phyloP scores from a whole-genome alignment of 1,140 invertebrate species.

The Oncopeltus fasciatus region DNA sequence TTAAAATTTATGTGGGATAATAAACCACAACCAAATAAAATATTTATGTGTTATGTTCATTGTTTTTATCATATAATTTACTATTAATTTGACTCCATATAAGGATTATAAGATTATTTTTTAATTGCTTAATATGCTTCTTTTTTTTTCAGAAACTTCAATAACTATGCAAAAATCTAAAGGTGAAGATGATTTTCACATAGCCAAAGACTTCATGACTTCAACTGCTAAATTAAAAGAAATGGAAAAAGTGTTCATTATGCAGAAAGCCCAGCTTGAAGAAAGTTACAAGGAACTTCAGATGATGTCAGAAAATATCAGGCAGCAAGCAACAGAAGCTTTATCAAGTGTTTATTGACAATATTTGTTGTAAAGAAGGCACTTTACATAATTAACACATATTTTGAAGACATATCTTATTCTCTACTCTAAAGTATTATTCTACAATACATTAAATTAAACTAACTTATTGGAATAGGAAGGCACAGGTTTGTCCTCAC shows the following conservation, averaged over 20 bases:
- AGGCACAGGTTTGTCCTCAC: no score
- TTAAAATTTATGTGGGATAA: no score
- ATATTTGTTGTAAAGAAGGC: background rate
- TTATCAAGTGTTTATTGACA: conserved; percentile 20
- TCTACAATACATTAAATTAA: background rate
- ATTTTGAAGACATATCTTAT: no score
- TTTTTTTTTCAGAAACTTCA: conserved; percentile 8
- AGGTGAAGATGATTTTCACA: conserved; percentile 11
- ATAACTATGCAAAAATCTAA: background rate
- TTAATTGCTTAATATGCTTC: no score
- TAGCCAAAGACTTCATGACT: conserved; percentile 23
- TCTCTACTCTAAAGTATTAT: no score
- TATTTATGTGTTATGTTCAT: background rate
- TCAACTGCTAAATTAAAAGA: conserved; percentile 27
- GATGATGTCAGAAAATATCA: conserved; percentile 29
- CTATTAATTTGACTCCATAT: no score
- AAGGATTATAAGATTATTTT: background rate
- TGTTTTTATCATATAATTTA: background rate
- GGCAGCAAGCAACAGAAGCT: conserved; percentile 29
- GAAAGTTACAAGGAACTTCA: conserved; percentile 26
- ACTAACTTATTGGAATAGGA: no score
- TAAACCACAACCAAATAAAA: no score
- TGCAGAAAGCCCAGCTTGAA: conserved; percentile 24
- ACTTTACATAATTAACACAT: background rate
- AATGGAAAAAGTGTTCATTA: conserved; percentile 24